Evolutionary conservation across 2,113 vertebrate species (phyloP).

Genomic region (Melanerpes aurifrons): DNA sequence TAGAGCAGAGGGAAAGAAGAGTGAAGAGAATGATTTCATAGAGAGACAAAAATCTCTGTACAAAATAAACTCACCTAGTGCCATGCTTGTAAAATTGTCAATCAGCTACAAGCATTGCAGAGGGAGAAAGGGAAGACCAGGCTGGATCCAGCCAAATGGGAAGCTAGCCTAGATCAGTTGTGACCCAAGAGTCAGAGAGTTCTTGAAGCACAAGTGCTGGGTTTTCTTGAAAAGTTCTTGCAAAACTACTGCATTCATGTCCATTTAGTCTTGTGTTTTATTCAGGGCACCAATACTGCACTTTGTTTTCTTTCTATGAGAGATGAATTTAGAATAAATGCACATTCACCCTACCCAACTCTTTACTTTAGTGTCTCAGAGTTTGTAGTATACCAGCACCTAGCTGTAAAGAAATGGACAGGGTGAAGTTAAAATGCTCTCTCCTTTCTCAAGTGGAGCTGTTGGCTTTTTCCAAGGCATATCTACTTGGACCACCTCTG

Average conservation of each 20-base stretch:
- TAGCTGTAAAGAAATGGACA: not conserved
- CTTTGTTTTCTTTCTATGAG: not conserved
- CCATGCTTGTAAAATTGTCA: not conserved
- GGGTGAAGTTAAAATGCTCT: not conserved
- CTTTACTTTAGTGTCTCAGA: not conserved
- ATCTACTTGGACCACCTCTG: not conserved
- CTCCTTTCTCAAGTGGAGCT: not conserved
- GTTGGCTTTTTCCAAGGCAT: not conserved
- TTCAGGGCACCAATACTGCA: not conserved
- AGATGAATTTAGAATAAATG: not conserved
- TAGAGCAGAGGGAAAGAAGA: not conserved
- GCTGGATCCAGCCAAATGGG: not conserved
- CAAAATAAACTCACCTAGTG: accelerated
- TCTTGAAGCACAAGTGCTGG: not conserved
- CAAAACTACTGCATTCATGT: not conserved
- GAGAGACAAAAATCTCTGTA: not conserved
- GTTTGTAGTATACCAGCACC: not conserved
- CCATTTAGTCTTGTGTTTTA: not conserved
- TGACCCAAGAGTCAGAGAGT: not conserved
- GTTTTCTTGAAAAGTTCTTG: not conserved
- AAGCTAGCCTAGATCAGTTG: not conserved
- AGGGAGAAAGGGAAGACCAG: not conserved
- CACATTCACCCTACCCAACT: not conserved
- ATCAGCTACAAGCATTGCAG: not conserved
- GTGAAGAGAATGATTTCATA: not conserved